Evolutionary conservation across 2,888 invertebrate species (phyloP).

Genomic region (Glyphotaelius pellucidus): DNA sequence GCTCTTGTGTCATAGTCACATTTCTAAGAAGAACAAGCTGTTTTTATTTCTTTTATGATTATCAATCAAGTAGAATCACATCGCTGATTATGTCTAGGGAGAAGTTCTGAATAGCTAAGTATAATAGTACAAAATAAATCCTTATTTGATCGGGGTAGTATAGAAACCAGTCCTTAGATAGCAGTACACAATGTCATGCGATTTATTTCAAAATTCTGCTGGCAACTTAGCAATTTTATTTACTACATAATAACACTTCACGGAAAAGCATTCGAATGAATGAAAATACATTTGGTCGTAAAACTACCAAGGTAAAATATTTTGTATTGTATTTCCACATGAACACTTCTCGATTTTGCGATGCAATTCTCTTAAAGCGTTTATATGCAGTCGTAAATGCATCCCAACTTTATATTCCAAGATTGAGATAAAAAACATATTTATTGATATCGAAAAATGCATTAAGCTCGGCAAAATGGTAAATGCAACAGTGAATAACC

Average conservation of each 20-base stretch:
- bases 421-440: neutral
- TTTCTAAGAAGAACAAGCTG: too few relatives aligned
- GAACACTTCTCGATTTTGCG: neutral
- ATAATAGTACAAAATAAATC: too few relatives aligned
- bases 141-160: too few relatives aligned
- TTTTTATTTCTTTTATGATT: too few relatives aligned
- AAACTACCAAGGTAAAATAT: neutral
- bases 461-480: neutral
- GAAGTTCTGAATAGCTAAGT: too few relatives aligned
- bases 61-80: too few relatives aligned
- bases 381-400: neutral
- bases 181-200: neutral
- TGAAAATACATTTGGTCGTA: neutral
- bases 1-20: too few relatives aligned
- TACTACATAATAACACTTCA: neutral
- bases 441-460: neutral
- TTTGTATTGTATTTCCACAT: neutral
- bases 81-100: too few relatives aligned
- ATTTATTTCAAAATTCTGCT: neutral
- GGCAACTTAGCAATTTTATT: neutral
- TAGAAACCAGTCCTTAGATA: too few relatives aligned
- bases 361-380: neutral
- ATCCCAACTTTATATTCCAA: neutral
- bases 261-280: neutral
- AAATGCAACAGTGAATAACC: too few relatives aligned